phyloP scores from a whole-genome alignment of 2,113 vertebrate genomes.

The Vulpes ferrilata region DNA sequence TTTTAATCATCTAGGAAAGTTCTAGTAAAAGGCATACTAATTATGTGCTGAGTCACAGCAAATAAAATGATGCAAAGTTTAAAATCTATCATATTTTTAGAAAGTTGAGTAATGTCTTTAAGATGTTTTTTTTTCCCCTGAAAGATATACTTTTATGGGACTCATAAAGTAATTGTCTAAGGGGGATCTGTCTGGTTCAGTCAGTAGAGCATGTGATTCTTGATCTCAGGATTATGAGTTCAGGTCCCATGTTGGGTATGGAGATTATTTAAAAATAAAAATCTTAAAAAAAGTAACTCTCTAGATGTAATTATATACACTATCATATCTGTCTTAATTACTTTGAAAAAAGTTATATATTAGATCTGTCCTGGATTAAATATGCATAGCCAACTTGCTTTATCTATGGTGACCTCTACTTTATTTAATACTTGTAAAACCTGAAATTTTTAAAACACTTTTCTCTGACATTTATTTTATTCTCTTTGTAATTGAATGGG shows the following conservation, averaged over 20 bases:
- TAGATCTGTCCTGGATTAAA: slow-evolving; percentile 19
- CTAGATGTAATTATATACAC: neutral
- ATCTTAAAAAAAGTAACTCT: neutral
- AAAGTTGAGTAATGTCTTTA: neutral
- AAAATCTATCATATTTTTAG: neutral
- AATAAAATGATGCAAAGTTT: neutral
- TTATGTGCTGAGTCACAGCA: neutral
- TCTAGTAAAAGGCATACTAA: neutral
- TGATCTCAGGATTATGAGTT: neutral
- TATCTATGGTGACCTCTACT: neutral
- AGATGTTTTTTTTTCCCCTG: neutral
- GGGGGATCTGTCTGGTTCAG: neutral
- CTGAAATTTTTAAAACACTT: neutral
- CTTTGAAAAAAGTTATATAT: neutral
- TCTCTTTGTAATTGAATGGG: neutral
- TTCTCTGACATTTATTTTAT: neutral
- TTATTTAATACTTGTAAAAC: neutral
- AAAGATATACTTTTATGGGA: neutral
- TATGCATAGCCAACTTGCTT: neutral
- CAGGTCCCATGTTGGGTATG: neutral
- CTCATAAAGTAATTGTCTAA: neutral
- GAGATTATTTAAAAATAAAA: neutral
- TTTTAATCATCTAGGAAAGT: neutral
- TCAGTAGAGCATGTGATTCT: neutral
- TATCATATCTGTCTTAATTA: neutral